Conservation (phyloP, 35 echinoderm and acorn worm species). For the Lytechinus pictus region DNA sequence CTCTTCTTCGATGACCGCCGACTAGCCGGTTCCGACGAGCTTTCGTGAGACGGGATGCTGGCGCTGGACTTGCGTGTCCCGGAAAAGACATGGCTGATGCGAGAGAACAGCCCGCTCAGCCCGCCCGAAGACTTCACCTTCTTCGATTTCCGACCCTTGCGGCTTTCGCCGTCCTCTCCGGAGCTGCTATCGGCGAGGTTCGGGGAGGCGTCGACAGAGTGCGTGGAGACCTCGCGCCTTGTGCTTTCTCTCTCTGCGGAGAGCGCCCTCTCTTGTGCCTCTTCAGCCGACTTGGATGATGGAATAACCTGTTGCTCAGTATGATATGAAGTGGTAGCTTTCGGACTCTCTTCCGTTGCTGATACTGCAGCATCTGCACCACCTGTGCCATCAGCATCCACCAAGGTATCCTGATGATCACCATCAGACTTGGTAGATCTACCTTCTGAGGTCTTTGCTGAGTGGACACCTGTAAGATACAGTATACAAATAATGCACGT, state of each 20-base stretch:
- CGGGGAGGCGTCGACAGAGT: constrained; percentile 26
- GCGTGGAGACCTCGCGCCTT: not conserved
- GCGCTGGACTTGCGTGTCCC: not conserved
- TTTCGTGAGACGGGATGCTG: constrained; percentile 29
- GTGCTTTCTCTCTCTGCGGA: not conserved
- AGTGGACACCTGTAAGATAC: not conserved
- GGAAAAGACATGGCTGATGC: constrained; percentile 36
- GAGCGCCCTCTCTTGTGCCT: not conserved
- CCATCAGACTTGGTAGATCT: not conserved
- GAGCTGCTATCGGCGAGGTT: constrained; percentile 25
- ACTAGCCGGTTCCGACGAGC: constrained; percentile 35
- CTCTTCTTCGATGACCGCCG: constrained; percentile 38
- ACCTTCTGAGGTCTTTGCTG: not conserved
- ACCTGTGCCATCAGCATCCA: not conserved
- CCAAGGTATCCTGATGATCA: not conserved
- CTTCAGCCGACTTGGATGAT: not conserved
- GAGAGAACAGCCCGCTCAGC: constrained; percentile 17
- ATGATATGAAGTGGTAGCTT: not conserved
- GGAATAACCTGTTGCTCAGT: not conserved
- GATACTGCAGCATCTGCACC: not conserved
- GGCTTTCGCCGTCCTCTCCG: not conserved
- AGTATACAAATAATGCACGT: no score
- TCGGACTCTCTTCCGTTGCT: not conserved
- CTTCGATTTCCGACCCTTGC: constrained; percentile 17
- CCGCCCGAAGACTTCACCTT: constrained; percentile 15